Base-by-base conservation (phyloP, 2,113 vertebrate genomes). In the Trachemys scripta region DNA sequence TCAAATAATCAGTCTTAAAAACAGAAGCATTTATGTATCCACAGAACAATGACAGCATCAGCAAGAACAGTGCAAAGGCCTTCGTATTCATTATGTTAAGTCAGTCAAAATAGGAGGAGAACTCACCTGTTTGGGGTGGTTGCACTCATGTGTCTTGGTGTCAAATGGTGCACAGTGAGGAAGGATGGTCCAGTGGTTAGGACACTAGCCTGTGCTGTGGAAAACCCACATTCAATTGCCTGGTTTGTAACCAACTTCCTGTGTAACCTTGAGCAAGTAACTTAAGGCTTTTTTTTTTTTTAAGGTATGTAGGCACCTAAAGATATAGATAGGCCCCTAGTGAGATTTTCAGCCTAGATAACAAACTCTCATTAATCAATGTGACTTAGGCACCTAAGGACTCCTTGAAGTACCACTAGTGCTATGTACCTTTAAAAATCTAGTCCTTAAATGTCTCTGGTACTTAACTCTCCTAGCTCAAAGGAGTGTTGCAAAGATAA, bases 1-100 rank as follows among this genome's bases (percentile, higher is more conserved):
- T 51, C 84, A 96, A 90, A 89, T 85, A 85, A 27, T 38, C 84
- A 22, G 0, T 3, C 92, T 35, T 95, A 47, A 93, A 96, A 95
- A 11, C 76, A 12, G 20, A 93, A 94, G 5, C 10, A 42, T 4
- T 90, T 93, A 45, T 82, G 2, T 31, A 31, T 42, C 59, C 7
- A 5, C 51, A 5, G 35, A 90, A 81, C 29, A 92, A 19, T 4
- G 4, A 89, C 17, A 49, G 12, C 5, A 80, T 2, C 8, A 4
- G 38, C 78, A 75, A 79, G 56, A 86, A 3, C 10, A 35, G 25
- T 45, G 42, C 84, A 91, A 90, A 75, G 47, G 12, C 3, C 91
- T 38, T 72, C 12, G 56, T 59, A 38, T 85, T n/a, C 75, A 59
- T 1, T 14, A 38, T 24, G 90, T 6, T 35, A 96, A 87, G 83